Base-by-base conservation (phyloP, 2,888 invertebrate genomes). In the Epicampocera succincta region DNA sequence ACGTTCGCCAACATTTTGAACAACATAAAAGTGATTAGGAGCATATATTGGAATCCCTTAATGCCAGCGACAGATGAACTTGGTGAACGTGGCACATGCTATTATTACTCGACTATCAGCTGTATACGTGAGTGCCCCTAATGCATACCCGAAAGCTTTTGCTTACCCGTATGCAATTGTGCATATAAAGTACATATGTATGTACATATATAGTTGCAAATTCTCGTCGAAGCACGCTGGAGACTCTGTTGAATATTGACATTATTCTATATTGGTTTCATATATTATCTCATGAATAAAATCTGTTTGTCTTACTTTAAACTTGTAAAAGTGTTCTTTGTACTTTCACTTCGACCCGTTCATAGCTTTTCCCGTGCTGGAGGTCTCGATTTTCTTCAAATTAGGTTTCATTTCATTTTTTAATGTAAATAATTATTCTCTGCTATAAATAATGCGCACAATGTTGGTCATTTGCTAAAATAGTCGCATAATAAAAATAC, bases 281-380 rank as follows among this genome's bases (percentile, higher is more conserved):
- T 12, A 29, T 42, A 9, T 68, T 44, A 56, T 77, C 73, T 61
- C 52, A 74, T 60, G 46, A 11, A 46, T 11, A 74, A 52, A 61
- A 78, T 74, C 78, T 74, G 71, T 82, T 82, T 74, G 65, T 66
- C 68, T 77, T 77, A 82, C 69, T 66, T 77, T 71, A 61, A 74
- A 74, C 82, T 71, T 74, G 65, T 71, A 82, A 71, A 52, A 82
- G 21, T 65, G 29, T 65, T 77, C 56, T 52, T 52, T 78, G 13
- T 65, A 78, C 82, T 82, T 82, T 82, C 74, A 66, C 74, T 82
- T 38, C 11, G 50, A 69, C 46, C 15, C 58, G 56, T 56, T 15
- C 52, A 63, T 61, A 74, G 21, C 17, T 50, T 40, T 73, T 19
- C 13, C 63, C n/a, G n/a, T 73, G 46, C 13, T 25, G 52, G 65